These are phyloP conservation scores for Drosophila quinaria DNA, from an alignment of 2,888 invertebrate species.

Conservation along the genomic window DNA sequence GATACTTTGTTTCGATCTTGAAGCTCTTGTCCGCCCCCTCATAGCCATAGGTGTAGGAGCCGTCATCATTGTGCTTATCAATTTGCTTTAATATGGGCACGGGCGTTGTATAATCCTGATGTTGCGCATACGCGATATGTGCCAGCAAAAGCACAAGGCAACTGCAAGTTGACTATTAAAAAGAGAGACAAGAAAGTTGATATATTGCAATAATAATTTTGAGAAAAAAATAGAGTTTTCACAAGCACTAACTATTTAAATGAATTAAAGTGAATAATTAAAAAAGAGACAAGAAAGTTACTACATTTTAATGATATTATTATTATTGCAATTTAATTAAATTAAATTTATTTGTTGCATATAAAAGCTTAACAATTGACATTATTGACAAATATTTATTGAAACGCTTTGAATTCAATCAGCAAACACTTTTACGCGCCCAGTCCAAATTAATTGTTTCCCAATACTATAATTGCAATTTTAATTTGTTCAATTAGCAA, in stretches of 20 bases:
- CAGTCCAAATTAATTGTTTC: constrained; percentile 4
- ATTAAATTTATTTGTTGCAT: background rate
- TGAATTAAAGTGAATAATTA: too few relatives aligned
- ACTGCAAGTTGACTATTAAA: constrained; percentile 28
- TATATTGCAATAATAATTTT: too few relatives aligned
- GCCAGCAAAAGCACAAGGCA: constrained; percentile 49
- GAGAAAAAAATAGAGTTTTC: background rate
- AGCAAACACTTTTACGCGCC: constrained; percentile 1
- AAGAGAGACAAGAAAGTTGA: background rate
- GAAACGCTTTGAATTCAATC: background rate
- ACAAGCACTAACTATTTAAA: background rate
- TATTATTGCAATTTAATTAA: too few relatives aligned
- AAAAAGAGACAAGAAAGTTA: too few relatives aligned
- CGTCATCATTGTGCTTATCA: constrained; percentile 94
- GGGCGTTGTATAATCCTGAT: constrained; percentile 89
- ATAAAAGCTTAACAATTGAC: background rate
- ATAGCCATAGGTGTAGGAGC: constrained; percentile 95
- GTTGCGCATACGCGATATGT: constrained; percentile 71
- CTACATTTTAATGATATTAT: too few relatives aligned
- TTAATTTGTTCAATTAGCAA: constrained; percentile 21
- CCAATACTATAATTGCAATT: constrained; percentile 14
- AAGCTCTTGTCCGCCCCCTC: constrained; percentile 94
- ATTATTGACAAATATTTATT: constrained; percentile 6
- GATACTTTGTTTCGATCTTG: constrained; percentile 95
- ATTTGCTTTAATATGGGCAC: constrained; percentile 94